Evolutionary conservation across 2,113 vertebrate genomes (phyloP).

Genomic region (Sapajus apella): DNA sequence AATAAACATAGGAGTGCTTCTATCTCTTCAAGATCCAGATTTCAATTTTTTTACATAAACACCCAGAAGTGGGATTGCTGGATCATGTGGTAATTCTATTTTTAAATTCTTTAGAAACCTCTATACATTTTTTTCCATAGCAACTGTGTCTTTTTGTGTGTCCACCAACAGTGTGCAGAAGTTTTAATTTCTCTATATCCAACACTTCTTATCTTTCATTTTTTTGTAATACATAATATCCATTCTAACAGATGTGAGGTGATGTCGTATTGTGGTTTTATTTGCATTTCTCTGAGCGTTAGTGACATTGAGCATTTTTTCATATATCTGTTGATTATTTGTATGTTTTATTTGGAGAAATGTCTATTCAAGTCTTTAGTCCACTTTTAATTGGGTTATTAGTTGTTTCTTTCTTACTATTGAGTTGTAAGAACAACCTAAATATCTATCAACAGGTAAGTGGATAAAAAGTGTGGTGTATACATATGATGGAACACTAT

Average conservation of each 20-base stretch:
- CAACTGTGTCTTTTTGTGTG: not conserved
- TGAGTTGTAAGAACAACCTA: not conserved
- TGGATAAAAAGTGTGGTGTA: not conserved
- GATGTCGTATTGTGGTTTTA: not conserved
- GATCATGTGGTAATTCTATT: not conserved
- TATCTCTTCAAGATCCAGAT: not conserved
- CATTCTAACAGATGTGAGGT: not conserved
- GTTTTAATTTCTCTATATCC: not conserved
- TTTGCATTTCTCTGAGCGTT: not conserved
- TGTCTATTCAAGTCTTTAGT: not conserved
- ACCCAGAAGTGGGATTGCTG: not conserved
- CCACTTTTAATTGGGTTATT: not conserved
- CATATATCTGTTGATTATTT: not conserved
- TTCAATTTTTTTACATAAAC: not conserved
- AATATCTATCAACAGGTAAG: not conserved
- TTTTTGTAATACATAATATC: not conserved
- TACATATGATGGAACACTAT: not conserved
- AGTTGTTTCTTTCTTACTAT: not conserved
- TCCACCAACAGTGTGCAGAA: not conserved
- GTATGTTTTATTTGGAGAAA: not conserved
- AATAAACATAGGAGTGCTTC: not conserved
- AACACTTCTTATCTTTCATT: not conserved
- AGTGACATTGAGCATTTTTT: not conserved
- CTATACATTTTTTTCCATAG: not conserved
- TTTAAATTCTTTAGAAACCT: not conserved